Conservation (phyloP, 2,888 invertebrate species). For the Pheosia gnoma region DNA sequence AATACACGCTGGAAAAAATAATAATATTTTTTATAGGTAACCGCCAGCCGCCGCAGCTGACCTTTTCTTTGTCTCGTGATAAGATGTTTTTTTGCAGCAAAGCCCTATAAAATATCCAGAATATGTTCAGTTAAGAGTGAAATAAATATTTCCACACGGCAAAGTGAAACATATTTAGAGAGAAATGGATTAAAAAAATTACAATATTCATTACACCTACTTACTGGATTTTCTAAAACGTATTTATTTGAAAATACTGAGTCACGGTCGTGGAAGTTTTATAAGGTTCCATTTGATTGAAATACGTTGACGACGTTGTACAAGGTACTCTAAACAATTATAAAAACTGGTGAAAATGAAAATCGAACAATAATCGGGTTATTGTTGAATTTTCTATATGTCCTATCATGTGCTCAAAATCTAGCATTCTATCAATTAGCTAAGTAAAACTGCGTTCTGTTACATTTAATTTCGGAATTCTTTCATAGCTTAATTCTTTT, state of each 20-base stretch:
- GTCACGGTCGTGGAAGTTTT: conserved; percentile 16
- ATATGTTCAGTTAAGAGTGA: conserved; percentile 33
- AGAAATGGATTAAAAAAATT: no score
- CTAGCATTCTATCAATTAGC: no score
- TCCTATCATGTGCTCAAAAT: no score
- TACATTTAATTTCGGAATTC: no score
- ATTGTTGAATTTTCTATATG: no score
- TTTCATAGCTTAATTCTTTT: conserved; percentile 12
- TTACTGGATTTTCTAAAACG: conserved; percentile 2
- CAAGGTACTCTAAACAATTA: no score
- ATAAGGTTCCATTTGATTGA: conserved; percentile 20
- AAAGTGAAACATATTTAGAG: conserved; percentile 34
- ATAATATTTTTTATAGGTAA: no score
- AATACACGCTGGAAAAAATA: no score
- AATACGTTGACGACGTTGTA: conserved; percentile 5
- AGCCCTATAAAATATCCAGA: conserved; percentile 40
- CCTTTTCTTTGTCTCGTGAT: conserved; percentile 41
- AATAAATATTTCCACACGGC: conserved; percentile 42
- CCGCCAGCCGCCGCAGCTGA: conserved; percentile 5
- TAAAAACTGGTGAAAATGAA: no score
- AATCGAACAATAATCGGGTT: no score
- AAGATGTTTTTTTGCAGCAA: conserved; percentile 40
- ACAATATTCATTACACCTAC: no score
- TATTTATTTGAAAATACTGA: conserved; percentile 17
- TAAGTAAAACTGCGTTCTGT: no score